A percentile compares a stretch with the other conserved stretches of the same genome.
Evolutionary conservation across 2,113 vertebrate species (phyloP).

Genomic region (Poicephalus gulielmi): DNA sequence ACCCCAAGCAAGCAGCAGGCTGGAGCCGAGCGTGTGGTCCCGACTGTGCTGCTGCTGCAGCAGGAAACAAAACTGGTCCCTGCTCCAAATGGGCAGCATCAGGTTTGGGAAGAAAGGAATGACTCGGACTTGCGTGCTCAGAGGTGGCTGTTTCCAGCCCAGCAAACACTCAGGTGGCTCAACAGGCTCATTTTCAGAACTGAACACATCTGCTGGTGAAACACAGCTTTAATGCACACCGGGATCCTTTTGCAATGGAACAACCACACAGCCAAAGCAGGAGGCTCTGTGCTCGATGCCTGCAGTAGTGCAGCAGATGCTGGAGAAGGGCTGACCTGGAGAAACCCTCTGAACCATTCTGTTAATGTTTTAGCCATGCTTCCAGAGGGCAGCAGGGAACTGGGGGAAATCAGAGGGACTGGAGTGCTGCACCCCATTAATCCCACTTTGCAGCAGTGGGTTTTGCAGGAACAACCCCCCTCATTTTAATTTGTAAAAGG

Average conservation of each 20-base stretch:
- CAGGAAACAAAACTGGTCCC: background rate
- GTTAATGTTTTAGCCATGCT: background rate
- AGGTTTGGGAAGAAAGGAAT: background rate
- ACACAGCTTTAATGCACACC: background rate
- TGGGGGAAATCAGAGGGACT: background rate
- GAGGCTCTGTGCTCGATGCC: background rate
- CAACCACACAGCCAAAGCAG: background rate
- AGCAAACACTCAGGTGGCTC: rapidly evolving
- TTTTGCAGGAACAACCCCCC: background rate
- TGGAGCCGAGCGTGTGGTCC: background rate
- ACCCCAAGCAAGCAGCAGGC: background rate
- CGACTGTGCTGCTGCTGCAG: background rate
- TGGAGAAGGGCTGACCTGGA: background rate
- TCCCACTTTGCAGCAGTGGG: background rate
- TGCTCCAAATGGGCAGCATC: rapidly evolving
- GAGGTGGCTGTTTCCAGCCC: background rate
- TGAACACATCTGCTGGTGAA: background rate
- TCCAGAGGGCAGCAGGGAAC: background rate
- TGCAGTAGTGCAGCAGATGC: background rate
- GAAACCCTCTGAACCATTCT: background rate
- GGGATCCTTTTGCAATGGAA: background rate
- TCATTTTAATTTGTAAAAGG: background rate
- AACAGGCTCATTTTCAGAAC: background rate
- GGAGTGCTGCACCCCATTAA: background rate
- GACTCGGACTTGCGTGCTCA: background rate